Percentiles rank a stretch among this genome's conserved stretches.
phyloP scores from a whole-genome alignment of 2,888 invertebrate species.

The Mythimna lalbum region DNA sequence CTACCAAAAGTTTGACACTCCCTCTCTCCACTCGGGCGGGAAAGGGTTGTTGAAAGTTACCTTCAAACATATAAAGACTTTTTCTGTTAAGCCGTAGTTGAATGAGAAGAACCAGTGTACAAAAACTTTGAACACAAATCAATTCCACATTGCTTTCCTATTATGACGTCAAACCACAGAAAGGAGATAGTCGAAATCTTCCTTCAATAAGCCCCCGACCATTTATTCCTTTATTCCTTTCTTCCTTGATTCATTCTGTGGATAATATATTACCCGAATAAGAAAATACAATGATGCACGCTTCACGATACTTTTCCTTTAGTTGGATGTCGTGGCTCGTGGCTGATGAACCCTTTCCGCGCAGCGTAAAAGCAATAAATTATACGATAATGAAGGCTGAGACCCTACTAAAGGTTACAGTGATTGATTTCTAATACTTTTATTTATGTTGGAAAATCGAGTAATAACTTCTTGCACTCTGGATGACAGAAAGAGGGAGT shows the following conservation, averaged over 20 bases:
- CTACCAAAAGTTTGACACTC: no score
- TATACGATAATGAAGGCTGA: conserved; percentile 73
- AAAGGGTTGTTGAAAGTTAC: background rate
- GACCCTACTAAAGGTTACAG: conserved; percentile 61
- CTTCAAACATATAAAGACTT: background rate
- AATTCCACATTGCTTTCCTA: conserved; percentile 12
- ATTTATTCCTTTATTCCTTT: conserved; percentile 41
- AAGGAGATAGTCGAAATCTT: conserved; percentile 10
- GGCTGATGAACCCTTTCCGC: conserved; percentile 73
- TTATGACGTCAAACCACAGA: conserved; percentile 28
- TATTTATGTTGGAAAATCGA: no score
- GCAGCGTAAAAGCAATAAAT: conserved; percentile 73
- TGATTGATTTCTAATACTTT: conserved; percentile 36
- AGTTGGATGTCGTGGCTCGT: conserved; percentile 59
- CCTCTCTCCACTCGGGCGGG: background rate
- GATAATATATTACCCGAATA: conserved; percentile 54
- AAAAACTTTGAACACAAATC: background rate
- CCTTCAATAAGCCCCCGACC: conserved; percentile 29
- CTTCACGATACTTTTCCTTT: conserved; percentile 56
- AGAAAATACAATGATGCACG: conserved; percentile 59
- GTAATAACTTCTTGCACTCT: no score
- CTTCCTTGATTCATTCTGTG: conserved; percentile 36
- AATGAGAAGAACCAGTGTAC: background rate
- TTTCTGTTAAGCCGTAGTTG: background rate
- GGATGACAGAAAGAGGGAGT: no score